Evolutionary conservation across 2,888 invertebrate species (phyloP).

Genomic region (Aleiodes alternator): DNA sequence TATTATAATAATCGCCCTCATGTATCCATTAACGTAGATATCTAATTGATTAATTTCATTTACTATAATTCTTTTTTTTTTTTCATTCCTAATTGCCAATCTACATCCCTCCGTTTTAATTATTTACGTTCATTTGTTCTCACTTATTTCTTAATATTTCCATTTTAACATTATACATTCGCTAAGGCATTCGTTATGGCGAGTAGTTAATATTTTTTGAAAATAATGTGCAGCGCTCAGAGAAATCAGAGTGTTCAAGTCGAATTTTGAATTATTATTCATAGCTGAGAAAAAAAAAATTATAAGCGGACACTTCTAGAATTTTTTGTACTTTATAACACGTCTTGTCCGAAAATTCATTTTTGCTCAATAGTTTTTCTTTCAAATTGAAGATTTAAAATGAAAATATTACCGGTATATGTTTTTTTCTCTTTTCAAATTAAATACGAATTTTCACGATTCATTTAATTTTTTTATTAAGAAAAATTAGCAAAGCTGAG

Average conservation of each 20-base stretch:
- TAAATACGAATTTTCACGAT: conserved; percentile 37
- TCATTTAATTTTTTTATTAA: conserved; percentile 10
- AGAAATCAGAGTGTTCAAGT: conserved; percentile 23
- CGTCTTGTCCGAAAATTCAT: not conserved
- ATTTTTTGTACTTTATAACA: too few relatives aligned
- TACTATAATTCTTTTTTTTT: conserved; percentile 44
- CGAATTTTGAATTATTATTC: not conserved
- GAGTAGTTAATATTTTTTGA: conserved; percentile 63
- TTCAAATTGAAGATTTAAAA: too few relatives aligned
- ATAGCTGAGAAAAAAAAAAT: conserved; percentile 42
- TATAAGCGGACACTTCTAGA: too few relatives aligned
- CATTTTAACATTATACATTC: conserved; percentile 51
- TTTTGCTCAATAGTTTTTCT: not conserved
- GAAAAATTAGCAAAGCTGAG: conserved; percentile 28
- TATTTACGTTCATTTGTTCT: conserved; percentile 41
- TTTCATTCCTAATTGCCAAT: conserved; percentile 37
- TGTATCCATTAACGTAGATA: conserved; percentile 48
- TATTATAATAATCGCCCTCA: conserved; percentile 52
- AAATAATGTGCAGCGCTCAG: conserved; percentile 63
- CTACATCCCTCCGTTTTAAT: conserved; percentile 25
- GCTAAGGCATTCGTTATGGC: conserved; percentile 74
- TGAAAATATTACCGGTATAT: conserved; percentile 45
- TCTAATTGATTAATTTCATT: conserved; percentile 32
- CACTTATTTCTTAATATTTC: conserved; percentile 39
- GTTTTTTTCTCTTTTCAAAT: conserved; percentile 3